Evolutionary conservation across 1,140 invertebrate genomes (phyloP).

Genomic region (Drosophila subobscura): DNA sequence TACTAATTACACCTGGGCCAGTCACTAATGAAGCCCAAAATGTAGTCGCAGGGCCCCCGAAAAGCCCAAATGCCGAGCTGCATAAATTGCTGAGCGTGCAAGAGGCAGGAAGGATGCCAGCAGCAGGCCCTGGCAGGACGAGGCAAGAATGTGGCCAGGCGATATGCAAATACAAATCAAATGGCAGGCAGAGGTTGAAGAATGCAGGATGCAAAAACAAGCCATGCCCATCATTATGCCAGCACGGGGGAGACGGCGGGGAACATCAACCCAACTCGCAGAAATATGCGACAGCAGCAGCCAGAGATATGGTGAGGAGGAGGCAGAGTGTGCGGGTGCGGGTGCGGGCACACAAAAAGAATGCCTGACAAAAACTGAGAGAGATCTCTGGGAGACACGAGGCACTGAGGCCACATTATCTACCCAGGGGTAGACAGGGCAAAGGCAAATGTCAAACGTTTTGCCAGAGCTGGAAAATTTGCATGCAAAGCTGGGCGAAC

Average conservation of each 20-base stretch:
- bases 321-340: too few species aligned
- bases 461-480: conserved; percentile 65
- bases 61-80: conserved; percentile 36
- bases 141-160: conserved; percentile 56
- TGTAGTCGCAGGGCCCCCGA: conserved; percentile 30
- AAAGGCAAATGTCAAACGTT: conserved; percentile 79
- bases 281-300: conserved; percentile 53
- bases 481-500: conserved; percentile 63
- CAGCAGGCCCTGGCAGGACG: background rate
- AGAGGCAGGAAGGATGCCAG: conserved; percentile 2
- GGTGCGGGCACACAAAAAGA: too few species aligned
- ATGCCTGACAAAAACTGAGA: conserved; percentile 9
- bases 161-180: conserved; percentile 67
- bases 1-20: conserved; percentile 59
- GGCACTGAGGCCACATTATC: conserved; percentile 68
- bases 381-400: conserved; percentile 3
- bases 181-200: conserved; percentile 20
- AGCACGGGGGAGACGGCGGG: background rate
- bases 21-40: conserved; percentile 59
- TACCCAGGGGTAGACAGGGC: conserved; percentile 38
- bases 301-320: background rate
- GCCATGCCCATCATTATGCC: conserved; percentile 70
- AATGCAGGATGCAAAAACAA: conserved; percentile 42
- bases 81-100: conserved; percentile 41
- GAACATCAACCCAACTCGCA: conserved; percentile 11